These are phyloP conservation scores for Drosophila peninsularis DNA, from an alignment of 2,888 invertebrate species.

Conservation along the genomic window DNA sequence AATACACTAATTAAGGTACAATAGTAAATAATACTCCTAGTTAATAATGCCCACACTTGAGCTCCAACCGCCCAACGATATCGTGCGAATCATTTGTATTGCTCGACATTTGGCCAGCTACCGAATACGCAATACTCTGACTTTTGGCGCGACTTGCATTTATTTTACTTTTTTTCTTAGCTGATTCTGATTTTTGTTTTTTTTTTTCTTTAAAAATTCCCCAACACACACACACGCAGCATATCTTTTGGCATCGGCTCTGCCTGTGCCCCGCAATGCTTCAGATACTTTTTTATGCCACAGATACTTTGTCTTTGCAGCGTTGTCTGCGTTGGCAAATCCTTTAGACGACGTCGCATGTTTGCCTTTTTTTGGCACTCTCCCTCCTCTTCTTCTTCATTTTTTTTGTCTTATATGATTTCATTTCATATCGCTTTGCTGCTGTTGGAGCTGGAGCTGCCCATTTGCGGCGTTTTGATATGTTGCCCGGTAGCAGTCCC, in stretches of 20 bases:
- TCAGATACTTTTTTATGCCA: slow-evolving; percentile 41
- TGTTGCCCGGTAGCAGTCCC: slow-evolving; percentile 75
- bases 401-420: slow-evolving; percentile 57
- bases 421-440: slow-evolving; percentile 57
- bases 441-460: slow-evolving; percentile 54
- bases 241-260: slow-evolving; percentile 43
- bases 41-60: not conserved
- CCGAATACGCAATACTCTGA: slow-evolving; percentile 53
- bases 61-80: not conserved
- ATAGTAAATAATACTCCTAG: not conserved
- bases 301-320: slow-evolving; percentile 75
- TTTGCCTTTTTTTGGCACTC: slow-evolving; percentile 65
- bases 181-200: slow-evolving; percentile 27
- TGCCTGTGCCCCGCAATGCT: slow-evolving; percentile 35
- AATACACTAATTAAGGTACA: not conserved
- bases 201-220: slow-evolving; percentile 64
- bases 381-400: slow-evolving; percentile 8
- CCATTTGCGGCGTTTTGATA: slow-evolving; percentile 80
- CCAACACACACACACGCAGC: slow-evolving; percentile 48
- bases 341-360: slow-evolving; percentile 79
- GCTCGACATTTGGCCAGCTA: slow-evolving; percentile 37
- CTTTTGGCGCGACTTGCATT: slow-evolving; percentile 48
- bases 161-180: slow-evolving; percentile 54
- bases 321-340: slow-evolving; percentile 71
- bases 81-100: not conserved